Conservation (phyloP, 2,888 invertebrate genomes). For the Stenodema calcarata region DNA sequence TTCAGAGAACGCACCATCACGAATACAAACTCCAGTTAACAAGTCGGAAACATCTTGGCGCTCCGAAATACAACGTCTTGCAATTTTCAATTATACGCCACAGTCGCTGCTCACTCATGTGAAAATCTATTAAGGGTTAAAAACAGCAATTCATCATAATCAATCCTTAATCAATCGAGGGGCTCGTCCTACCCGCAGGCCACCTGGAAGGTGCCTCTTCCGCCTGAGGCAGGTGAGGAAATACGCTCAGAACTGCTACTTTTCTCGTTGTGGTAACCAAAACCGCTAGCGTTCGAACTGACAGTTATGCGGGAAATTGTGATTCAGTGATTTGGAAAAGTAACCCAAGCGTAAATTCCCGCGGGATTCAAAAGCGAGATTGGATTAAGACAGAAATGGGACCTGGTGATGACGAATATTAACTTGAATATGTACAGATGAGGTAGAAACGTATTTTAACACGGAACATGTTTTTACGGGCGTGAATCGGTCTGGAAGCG, state of each 20-base stretch:
- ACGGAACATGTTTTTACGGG: too few species aligned
- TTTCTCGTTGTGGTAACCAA: neutral
- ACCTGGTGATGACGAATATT: too few species aligned
- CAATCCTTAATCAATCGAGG: neutral
- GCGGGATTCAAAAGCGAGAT: too few species aligned
- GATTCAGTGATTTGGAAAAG: neutral
- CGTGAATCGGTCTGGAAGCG: too few species aligned
- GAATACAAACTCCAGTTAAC: too few species aligned
- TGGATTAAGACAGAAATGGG: too few species aligned
- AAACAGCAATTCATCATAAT: neutral
- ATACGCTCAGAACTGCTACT: neutral
- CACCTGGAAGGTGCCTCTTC: neutral
- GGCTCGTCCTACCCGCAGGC: neutral
- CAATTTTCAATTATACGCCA: neutral
- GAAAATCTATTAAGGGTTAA: neutral
- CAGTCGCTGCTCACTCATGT: neutral
- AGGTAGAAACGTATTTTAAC: too few species aligned
- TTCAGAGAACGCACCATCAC: too few species aligned
- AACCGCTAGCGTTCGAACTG: neutral
- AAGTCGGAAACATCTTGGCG: too few species aligned
- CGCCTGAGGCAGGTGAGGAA: neutral
- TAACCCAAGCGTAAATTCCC: neutral
- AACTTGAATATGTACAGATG: too few species aligned
- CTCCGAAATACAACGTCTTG: neutral
- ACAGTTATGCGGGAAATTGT: neutral